Evolutionary conservation across 2,113 vertebrate genomes (phyloP).

Genomic region (Pollimyrus isidori): DNA sequence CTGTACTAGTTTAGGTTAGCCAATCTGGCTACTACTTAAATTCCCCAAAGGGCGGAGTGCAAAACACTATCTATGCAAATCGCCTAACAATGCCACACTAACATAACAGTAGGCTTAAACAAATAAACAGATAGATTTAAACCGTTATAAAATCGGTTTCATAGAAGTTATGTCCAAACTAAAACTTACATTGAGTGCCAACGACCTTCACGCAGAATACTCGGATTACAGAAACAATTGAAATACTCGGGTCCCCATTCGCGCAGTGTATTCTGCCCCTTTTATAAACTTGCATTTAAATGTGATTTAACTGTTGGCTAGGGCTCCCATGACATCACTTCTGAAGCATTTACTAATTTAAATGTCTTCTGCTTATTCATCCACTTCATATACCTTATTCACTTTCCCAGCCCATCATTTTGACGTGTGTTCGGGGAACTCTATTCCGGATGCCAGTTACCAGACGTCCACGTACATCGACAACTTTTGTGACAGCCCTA

Average conservation of each 20-base stretch:
- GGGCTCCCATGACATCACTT: slow-evolving; percentile 52
- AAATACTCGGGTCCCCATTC: slow-evolving; percentile 14
- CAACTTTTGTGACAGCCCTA: slow-evolving; percentile 55
- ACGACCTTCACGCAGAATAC: slow-evolving; percentile 29
- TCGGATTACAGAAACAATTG: slow-evolving; percentile 23
- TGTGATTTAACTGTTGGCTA: slow-evolving; percentile 54
- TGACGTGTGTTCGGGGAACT: slow-evolving; percentile 50
- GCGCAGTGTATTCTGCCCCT: slow-evolving; percentile 30
- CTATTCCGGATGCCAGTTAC: slow-evolving; percentile 43
- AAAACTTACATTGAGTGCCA: slow-evolving; percentile 30
- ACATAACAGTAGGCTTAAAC: background rate
- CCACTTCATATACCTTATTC: slow-evolving; percentile 29
- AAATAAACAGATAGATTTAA: slow-evolving; percentile 7
- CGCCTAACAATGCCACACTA: background rate
- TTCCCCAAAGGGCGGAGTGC: background rate
- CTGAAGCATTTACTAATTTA: slow-evolving; percentile 49
- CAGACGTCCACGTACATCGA: slow-evolving; percentile 56
- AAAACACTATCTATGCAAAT: background rate
- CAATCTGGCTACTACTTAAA: background rate
- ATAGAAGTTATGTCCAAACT: slow-evolving; percentile 6
- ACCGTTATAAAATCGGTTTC: slow-evolving; percentile 4
- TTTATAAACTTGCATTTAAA: slow-evolving; percentile 58
- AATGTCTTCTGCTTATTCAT: slow-evolving; percentile 41
- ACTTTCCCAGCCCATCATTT: slow-evolving; percentile 52
- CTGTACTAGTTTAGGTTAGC: background rate